Conservation (phyloP, 2,797 vertebrate species). For the Tapera naevia region DNA sequence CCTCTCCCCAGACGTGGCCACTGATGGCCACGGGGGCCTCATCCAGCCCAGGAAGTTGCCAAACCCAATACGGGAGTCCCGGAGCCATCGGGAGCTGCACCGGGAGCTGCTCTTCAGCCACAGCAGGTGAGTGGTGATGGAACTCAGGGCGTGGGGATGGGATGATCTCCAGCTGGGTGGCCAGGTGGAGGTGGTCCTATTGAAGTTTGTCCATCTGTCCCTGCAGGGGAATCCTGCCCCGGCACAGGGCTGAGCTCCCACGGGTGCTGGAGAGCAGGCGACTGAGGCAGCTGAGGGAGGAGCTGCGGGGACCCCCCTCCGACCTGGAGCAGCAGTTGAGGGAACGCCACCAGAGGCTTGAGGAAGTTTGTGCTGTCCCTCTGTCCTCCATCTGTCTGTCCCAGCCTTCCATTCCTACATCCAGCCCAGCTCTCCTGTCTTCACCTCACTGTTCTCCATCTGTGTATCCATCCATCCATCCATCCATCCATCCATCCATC, state of each 20-base stretch:
- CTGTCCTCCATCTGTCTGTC: background rate
- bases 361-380: background rate
- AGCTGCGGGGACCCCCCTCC: constrained; percentile 70
- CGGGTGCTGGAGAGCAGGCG: constrained; percentile 78
- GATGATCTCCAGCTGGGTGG: background rate
- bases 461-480: background rate
- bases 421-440: background rate
- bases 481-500: background rate
- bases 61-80: constrained; percentile 69
- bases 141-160: rapidly evolving
- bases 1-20: background rate
- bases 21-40: constrained; percentile 32
- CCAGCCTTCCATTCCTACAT: background rate
- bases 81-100: constrained; percentile 77
- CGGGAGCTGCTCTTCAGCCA: constrained; percentile 82
- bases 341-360: constrained; percentile 78
- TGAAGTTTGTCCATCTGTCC: background rate
- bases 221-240: constrained; percentile 76
- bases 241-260: constrained; percentile 80
- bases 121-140: constrained; percentile 72
- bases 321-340: constrained; percentile 83
- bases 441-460: background rate
- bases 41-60: constrained; percentile 72
- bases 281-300: constrained; percentile 77
- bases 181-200: rapidly evolving